Evolutionary conservation across 2,888 invertebrate species (phyloP).

Genomic region (Perizoma affinitatum): DNA sequence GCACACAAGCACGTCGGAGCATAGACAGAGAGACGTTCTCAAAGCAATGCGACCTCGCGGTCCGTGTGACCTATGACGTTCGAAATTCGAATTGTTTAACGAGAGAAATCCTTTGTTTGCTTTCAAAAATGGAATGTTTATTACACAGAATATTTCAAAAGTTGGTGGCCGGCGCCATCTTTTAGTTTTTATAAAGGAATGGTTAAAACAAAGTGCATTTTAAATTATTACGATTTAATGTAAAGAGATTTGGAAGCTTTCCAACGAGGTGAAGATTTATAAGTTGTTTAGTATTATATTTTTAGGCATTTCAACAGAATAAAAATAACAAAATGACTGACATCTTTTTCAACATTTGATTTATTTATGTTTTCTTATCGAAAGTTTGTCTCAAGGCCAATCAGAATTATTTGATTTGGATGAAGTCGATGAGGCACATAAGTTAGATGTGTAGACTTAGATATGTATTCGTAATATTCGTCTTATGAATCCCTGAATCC

Average conservation of each 20-base stretch:
- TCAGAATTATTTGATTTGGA: constrained; percentile 21
- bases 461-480: no score
- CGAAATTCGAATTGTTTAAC: constrained; percentile 64
- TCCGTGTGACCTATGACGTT: constrained; percentile 66
- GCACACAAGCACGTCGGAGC: constrained; percentile 57
- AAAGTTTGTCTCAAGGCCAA: constrained; percentile 15
- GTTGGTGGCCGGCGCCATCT: constrained; percentile 17
- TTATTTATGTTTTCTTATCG: constrained; percentile 11
- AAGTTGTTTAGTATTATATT: constrained; percentile 36
- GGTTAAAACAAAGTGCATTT: constrained; percentile 29
- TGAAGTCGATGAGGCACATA: constrained; percentile 39
- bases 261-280: constrained; percentile 53
- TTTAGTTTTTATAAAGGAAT: constrained; percentile 20
- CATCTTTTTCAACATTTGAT: constrained; percentile 28
- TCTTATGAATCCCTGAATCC: neutral
- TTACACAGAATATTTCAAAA: constrained; percentile 43
- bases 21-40: constrained; percentile 71
- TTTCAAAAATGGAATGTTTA: constrained; percentile 56
- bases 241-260: constrained; percentile 51
- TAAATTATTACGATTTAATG: constrained; percentile 42
- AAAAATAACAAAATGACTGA: constrained; percentile 39
- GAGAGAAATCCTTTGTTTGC: constrained; percentile 66
- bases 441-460: neutral
- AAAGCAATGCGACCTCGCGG: constrained; percentile 67
- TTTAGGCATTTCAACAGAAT: constrained; percentile 35